phyloP scores from a whole-genome alignment of 2,113 vertebrate genomes.

The Propithecus coquereli region DNA sequence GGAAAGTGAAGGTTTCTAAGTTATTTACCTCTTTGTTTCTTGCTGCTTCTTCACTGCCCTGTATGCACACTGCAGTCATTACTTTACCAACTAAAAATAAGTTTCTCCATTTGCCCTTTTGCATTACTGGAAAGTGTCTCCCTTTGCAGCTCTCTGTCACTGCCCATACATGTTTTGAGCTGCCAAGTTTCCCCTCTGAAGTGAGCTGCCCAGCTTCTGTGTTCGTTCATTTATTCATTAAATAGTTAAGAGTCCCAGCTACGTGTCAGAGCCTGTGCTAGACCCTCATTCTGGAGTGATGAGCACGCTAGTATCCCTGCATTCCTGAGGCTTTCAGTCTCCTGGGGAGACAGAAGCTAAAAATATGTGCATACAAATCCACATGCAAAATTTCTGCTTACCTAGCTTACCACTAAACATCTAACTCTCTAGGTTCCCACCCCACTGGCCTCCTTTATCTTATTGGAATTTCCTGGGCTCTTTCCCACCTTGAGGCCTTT shows the following conservation, averaged over 20 bases:
- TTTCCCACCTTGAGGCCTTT: not conserved
- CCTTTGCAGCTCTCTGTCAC: not conserved
- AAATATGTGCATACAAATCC: not conserved
- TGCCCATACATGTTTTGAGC: not conserved
- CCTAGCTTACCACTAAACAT: rapidly evolving
- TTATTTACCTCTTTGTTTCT: conserved; percentile 54
- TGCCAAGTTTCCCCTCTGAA: rapidly evolving
- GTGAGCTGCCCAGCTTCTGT: rapidly evolving
- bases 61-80: conserved; percentile 18
- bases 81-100: not conserved
- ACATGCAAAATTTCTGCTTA: rapidly evolving
- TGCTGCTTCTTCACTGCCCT: not conserved
- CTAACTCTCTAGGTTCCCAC: not conserved
- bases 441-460: not conserved
- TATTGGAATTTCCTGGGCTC: no score
- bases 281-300: not conserved
- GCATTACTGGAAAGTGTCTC: not conserved
- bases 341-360: no score
- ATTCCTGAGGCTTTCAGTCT: not conserved
- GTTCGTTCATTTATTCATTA: not conserved
- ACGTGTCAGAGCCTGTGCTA: not conserved
- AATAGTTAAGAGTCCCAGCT: not conserved
- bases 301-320: not conserved
- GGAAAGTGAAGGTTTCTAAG: conserved; percentile 47
- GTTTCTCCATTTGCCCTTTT: not conserved